Evolutionary conservation across 2,888 invertebrate genomes (phyloP), one percentile per base, ranked within the genome.

Genomic region (Tetranychus piercei): DNA sequence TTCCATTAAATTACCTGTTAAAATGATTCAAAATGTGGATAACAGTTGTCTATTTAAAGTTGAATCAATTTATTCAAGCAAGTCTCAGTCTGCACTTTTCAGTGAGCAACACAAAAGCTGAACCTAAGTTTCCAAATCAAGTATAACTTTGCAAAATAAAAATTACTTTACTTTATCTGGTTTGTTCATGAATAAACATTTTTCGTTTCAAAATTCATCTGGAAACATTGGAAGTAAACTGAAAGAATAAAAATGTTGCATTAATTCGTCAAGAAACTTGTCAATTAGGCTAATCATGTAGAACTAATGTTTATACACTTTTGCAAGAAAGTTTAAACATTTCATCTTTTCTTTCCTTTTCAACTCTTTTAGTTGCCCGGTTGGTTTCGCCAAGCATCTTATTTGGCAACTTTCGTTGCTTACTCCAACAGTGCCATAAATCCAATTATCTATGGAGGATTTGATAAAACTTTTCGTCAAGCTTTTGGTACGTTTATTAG

Each of bases 381-480:
- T 7, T 83, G 83, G 83, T 83, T 81, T 76, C 74, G 76, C 18
- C 79, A 79, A 43, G 79, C 82, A 73, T 78, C 80, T n/a, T 83
- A 81, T 77, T 80, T 81, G 74, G 80, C 83, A 64, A 80, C 80
- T 73, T 82, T 81, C 74, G 78, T 83, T 64, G 82, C 83, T 11
- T 82, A 81, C 75, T 80, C 81, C 45, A 83, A 83, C 80, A 83
- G 82, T 76, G 82, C 82, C 65, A 78, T 83, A 34, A 83, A 83
- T 77, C 83, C 83, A 0, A 78, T 83, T 70, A 82, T 83, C 67
- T 83, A 83, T 78, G 82, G 83, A 7, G 82, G 83, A 6, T 82
- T 83, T 77, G 83, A 83, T 77, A 81, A 81, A 74, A 83, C 82
- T 73, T 83, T 83, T 77, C 80, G 82, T 74, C 81, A 81, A 80